Conservation (phyloP, 2,888 invertebrate genomes). For the Girardia tigrina region DNA sequence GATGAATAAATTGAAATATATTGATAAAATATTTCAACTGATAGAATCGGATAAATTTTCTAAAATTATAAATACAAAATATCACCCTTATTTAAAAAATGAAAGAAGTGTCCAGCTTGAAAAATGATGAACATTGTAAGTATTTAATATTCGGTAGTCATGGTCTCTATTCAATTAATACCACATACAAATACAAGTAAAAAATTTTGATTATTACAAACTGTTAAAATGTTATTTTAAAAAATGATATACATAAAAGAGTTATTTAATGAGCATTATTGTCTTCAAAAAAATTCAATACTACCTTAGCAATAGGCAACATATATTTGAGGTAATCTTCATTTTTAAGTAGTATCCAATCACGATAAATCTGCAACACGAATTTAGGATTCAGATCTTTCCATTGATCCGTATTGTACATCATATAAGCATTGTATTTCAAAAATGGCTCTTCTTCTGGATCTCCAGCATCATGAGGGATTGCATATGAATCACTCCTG, state of each 20-base stretch:
- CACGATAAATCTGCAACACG: constrained; percentile 68
- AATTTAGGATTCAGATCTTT: constrained; percentile 81
- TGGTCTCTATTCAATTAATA: constrained; percentile 58
- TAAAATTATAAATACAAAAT: too few species aligned
- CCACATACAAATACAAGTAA: too few species aligned
- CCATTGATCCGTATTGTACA: constrained; percentile 82
- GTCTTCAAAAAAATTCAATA: too few species aligned
- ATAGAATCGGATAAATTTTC: too few species aligned
- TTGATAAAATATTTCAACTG: too few species aligned
- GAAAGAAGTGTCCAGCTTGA: constrained; percentile 75
- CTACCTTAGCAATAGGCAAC: constrained; percentile 54
- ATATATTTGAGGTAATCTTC: constrained; percentile 54
- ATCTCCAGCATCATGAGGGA: constrained; percentile 84
- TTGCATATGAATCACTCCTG: constrained; percentile 57
- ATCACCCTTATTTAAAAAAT: too few species aligned
- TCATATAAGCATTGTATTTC: constrained; percentile 70
- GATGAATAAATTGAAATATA: too few species aligned
- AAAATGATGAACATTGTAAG: constrained; percentile 93
- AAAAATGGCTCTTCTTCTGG: constrained; percentile 74
- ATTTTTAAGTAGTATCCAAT: constrained; percentile 59
- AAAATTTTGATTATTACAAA: too few species aligned
- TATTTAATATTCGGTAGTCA: constrained; percentile 88
- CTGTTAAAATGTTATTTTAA: too few species aligned
- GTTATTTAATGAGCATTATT: too few species aligned
- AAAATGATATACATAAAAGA: too few species aligned